Evolutionary conservation across 2,797 vertebrate species (phyloP).

Genomic region (Dendrocincla tyrannina): DNA sequence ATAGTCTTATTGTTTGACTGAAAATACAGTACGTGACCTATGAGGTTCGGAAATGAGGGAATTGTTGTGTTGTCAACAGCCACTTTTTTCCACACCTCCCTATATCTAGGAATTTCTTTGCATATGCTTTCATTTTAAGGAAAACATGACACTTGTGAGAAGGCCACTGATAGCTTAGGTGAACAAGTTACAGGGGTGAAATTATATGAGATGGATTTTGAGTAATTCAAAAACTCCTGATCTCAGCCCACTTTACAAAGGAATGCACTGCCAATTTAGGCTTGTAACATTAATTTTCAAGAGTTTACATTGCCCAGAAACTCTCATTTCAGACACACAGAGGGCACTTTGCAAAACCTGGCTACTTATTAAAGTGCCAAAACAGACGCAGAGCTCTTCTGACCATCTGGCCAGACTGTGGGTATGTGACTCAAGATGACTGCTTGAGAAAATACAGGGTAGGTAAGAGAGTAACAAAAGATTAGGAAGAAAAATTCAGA

Average conservation of each 20-base stretch:
- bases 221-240: neutral
- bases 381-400: neutral
- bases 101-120: conserved; percentile 75
- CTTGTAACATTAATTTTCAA: neutral
- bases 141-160: conserved; percentile 13
- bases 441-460: conserved; percentile 31
- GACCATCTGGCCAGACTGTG: conserved; percentile 59
- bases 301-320: neutral
- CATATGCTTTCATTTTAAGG: conserved; percentile 43
- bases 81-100: conserved; percentile 52
- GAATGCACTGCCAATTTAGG: neutral
- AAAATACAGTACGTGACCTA: conserved; percentile 70
- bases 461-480: conserved; percentile 20
- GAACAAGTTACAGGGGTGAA: neutral
- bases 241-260: neutral
- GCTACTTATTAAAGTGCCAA: neutral
- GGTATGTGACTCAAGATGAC: conserved; percentile 56
- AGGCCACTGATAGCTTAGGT: neutral
- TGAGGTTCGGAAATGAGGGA: conserved; percentile 75
- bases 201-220: neutral
- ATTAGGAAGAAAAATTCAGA: conserved; percentile 33
- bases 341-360: neutral
- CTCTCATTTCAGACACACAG: neutral
- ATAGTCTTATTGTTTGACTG: conserved; percentile 77
- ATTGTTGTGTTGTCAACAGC: conserved; percentile 78